A percentile compares a stretch with the other conserved stretches of the same genome.
These are phyloP conservation scores for Bathynomus jamesi DNA, from an alignment of 1,140 invertebrate species.

Conservation along the genomic window DNA sequence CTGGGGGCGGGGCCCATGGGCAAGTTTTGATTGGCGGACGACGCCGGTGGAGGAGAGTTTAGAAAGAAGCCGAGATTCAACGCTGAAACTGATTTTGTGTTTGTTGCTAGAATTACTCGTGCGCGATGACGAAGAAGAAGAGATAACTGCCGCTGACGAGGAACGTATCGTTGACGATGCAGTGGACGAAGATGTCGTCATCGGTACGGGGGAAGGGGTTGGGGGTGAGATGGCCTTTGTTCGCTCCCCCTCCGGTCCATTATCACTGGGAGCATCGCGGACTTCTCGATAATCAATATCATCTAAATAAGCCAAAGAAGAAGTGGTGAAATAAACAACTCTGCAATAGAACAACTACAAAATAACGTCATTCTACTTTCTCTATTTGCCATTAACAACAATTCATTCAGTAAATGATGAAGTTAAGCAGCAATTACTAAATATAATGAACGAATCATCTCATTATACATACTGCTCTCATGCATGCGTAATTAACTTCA, in stretches of 20 bases:
- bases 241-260: not conserved
- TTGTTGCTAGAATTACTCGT: constrained; percentile 27
- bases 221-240: not conserved
- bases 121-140: constrained; percentile 23
- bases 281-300: not conserved
- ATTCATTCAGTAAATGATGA: too few relatives aligned
- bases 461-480: too few relatives aligned
- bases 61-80: constrained; percentile 18
- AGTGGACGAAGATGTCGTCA: constrained; percentile 19
- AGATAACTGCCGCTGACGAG: constrained; percentile 19
- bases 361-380: too few relatives aligned
- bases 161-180: constrained; percentile 16
- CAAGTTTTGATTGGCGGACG: not conserved
- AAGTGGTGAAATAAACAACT: too few relatives aligned
- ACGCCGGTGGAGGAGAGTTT: not conserved
- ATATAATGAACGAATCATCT: too few relatives aligned
- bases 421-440: too few relatives aligned
- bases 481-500: too few relatives aligned
- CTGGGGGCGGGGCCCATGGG: not conserved
- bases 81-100: constrained; percentile 34
- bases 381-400: too few relatives aligned
- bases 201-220: constrained; percentile 3
- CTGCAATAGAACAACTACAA: too few relatives aligned
- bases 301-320: not conserved
- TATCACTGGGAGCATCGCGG: not conserved